These are phyloP conservation scores for Elmis aenea DNA, from an alignment of 2,888 invertebrate species.

Conservation along the genomic window DNA sequence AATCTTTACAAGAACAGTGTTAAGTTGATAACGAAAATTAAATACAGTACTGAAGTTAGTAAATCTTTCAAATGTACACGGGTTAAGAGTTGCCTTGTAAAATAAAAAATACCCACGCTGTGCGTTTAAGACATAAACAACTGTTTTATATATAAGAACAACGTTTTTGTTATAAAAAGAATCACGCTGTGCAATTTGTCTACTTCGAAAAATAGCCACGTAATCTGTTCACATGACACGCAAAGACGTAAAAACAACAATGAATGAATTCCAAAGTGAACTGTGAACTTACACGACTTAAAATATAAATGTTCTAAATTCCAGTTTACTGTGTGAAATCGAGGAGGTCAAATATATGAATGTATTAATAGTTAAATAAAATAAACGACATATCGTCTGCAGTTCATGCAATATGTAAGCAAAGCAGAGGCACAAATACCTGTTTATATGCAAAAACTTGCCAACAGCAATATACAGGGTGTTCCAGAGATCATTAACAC, in stretches of 20 bases:
- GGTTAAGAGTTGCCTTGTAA: too few species aligned
- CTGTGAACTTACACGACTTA: slow-evolving; percentile 29
- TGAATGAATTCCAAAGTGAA: slow-evolving; percentile 31
- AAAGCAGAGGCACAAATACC: too few species aligned
- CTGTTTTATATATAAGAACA: neutral
- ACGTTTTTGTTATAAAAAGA: neutral
- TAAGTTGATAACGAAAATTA: too few species aligned
- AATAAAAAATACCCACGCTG: neutral
- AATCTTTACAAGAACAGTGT: too few species aligned
- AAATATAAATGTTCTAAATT: slow-evolving; percentile 24
- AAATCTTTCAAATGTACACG: too few species aligned
- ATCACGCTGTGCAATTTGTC: slow-evolving; percentile 30
- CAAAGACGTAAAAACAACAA: slow-evolving; percentile 28
- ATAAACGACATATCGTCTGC: too few species aligned
- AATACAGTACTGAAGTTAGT: too few species aligned
- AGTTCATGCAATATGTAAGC: too few species aligned
- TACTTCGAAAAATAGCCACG: slow-evolving; percentile 36
- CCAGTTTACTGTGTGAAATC: slow-evolving; percentile 13
- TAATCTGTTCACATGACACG: slow-evolving; percentile 36
- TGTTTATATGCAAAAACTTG: too few species aligned
- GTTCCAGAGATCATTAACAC: too few species aligned
- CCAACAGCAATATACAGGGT: too few species aligned
- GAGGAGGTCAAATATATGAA: slow-evolving; percentile 14
- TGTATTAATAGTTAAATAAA: too few species aligned
- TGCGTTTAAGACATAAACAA: neutral